Conservation (phyloP, 2,888 invertebrate genomes). For the Dascillus cervinus region DNA sequence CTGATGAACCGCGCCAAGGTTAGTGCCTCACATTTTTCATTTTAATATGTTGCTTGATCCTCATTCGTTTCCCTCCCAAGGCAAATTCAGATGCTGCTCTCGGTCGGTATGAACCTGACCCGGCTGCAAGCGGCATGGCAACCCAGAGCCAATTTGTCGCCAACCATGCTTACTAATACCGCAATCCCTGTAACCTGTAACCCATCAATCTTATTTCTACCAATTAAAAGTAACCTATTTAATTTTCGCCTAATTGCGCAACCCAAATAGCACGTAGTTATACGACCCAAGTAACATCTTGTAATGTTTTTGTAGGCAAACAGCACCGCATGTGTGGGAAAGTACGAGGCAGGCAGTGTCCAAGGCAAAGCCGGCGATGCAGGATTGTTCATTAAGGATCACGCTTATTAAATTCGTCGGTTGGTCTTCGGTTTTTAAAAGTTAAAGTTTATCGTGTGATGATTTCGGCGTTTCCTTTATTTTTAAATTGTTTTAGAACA, state of each 20-base stretch:
- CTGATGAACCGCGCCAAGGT: conserved; percentile 83
- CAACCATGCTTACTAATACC: conserved; percentile 1
- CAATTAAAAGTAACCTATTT: background rate
- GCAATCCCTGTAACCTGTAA: background rate
- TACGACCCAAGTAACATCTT: background rate
- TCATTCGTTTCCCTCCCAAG: conserved; percentile 45
- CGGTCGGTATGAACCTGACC: conserved; percentile 88
- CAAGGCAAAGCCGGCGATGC: conserved; percentile 68
- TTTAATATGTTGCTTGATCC: too few relatives aligned
- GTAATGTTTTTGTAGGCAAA: conserved; percentile 62
- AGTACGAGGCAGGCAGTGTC: conserved; percentile 83
- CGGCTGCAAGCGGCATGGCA: conserved; percentile 59
- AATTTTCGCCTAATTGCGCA: too few relatives aligned
- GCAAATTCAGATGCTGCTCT: conserved; percentile 86
- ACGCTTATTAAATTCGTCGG: conserved; percentile 90
- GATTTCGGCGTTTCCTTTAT: too few relatives aligned
- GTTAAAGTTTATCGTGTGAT: too few relatives aligned
- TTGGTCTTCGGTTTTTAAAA: too few relatives aligned
- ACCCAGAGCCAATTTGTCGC: conserved; percentile 1
- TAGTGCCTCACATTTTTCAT: conserved; percentile 1
- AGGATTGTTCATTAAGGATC: conserved; percentile 87
- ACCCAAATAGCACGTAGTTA: background rate
- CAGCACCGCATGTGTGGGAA: conserved; percentile 83
- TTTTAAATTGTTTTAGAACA: too few relatives aligned
- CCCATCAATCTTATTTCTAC: background rate